Percentiles rank a stretch among this genome's conserved stretches.
Conservation (phyloP, 2,888 invertebrate species). For the Esperia sulphurella region DNA sequence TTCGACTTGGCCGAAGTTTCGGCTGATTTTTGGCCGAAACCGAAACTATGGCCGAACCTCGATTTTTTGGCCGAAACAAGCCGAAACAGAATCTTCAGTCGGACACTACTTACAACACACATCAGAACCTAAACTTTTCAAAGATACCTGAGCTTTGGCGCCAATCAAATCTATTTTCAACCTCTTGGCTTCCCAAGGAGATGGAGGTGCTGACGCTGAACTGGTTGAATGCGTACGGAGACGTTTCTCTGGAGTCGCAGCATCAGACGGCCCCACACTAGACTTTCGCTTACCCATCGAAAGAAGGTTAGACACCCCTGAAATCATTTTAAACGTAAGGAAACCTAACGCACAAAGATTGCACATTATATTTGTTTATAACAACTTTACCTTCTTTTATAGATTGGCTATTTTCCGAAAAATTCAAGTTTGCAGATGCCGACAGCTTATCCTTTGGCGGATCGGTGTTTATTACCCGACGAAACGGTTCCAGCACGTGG, state of each 20-base stretch:
- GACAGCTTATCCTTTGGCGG: slow-evolving; percentile 70
- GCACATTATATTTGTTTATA: too few species aligned
- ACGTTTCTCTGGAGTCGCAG: slow-evolving; percentile 57
- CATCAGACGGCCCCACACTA: slow-evolving; percentile 40
- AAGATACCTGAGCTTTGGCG: slow-evolving; percentile 73
- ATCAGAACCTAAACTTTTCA: too few species aligned
- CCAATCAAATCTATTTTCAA: slow-evolving; percentile 83
- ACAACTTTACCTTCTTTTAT: slow-evolving; percentile 55
- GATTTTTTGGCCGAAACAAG: too few species aligned
- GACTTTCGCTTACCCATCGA: slow-evolving; percentile 64
- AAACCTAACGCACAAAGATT: neutral
- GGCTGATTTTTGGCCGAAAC: too few species aligned
- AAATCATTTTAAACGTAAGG: slow-evolving; percentile 11
- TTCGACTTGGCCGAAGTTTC: too few species aligned
- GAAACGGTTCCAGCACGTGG: slow-evolving; percentile 69
- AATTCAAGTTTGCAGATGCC: slow-evolving; percentile 64
- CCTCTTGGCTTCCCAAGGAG: slow-evolving; percentile 83
- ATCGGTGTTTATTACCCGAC: slow-evolving; percentile 68
- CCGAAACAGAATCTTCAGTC: too few species aligned
- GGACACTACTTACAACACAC: too few species aligned
- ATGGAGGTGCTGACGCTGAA: slow-evolving; percentile 47
- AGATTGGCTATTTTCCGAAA: slow-evolving; percentile 67
- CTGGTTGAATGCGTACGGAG: slow-evolving; percentile 52
- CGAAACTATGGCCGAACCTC: too few species aligned
- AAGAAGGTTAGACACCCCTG: slow-evolving; percentile 53